A percentile compares a stretch with the other conserved stretches of the same genome.
phyloP scores from a whole-genome alignment of 2,797 vertebrate genomes.

The Megaceryle alcyon region DNA sequence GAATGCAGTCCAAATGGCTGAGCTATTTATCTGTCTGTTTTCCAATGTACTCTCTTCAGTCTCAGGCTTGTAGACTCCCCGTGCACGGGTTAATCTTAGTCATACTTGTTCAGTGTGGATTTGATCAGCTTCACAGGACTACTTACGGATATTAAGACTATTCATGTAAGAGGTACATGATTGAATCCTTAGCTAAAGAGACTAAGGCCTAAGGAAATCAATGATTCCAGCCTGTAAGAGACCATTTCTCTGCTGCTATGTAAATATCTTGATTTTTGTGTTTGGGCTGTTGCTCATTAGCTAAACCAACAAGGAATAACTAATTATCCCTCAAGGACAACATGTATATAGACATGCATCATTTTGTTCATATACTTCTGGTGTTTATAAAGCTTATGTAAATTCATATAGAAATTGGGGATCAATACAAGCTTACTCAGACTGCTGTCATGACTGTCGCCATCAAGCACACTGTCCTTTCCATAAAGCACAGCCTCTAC shows the following conservation, averaged over 20 bases:
- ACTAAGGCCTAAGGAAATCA: constrained; percentile 4
- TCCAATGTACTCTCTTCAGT: not conserved
- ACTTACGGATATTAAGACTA: not conserved
- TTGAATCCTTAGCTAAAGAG: not conserved
- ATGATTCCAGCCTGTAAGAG: not conserved
- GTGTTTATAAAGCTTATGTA: not conserved
- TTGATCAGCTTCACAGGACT: constrained; percentile 3
- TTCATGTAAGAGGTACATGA: not conserved
- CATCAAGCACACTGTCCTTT: not conserved
- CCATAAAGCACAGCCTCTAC: not conserved
- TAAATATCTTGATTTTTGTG: not conserved
- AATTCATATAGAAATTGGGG: not conserved
- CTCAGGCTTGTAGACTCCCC: not conserved
- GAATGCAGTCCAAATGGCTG: constrained; percentile 5
- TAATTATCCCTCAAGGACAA: constrained; percentile 17
- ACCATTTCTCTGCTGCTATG: not conserved
- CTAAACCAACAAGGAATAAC: constrained; percentile 31
- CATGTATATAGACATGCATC: not conserved
- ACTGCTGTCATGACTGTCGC: not conserved
- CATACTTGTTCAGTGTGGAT: not conserved
- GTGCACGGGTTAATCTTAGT: not conserved
- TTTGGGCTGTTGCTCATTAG: constrained; percentile 15
- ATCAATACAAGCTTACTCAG: not conserved
- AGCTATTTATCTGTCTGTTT: constrained; percentile 11
- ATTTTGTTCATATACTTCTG: not conserved